Evolutionary conservation across 2,113 vertebrate species (phyloP).

Genomic region (Clupea harengus): DNA sequence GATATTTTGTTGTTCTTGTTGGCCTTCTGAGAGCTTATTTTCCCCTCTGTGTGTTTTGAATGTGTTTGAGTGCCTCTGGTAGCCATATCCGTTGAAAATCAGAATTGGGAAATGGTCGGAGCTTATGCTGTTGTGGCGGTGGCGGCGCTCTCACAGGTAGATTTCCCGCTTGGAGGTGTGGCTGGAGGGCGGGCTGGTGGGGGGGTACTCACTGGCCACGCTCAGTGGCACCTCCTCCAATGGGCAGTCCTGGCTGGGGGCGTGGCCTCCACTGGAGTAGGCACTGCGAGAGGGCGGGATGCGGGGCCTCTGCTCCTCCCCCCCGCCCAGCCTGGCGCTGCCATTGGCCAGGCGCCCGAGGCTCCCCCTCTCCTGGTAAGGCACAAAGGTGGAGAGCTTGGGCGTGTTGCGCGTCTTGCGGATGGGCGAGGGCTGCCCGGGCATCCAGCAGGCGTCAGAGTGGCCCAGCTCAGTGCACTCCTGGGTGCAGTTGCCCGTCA

Average conservation of each 20-base stretch:
- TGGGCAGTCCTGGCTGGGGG: slow-evolving; percentile 91
- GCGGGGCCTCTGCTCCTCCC: slow-evolving; percentile 86
- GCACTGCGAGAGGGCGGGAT: slow-evolving; percentile 98
- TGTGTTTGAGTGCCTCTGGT: background rate
- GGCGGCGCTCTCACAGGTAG: slow-evolving; percentile 85
- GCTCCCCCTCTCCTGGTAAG: slow-evolving; percentile 99
- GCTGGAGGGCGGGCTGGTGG: slow-evolving; percentile 82
- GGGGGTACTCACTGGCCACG: slow-evolving; percentile 92
- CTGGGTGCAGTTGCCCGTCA: slow-evolving; percentile 97
- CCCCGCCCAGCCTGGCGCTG: slow-evolving; percentile 82
- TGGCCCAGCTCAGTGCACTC: slow-evolving; percentile 98
- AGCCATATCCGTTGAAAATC: background rate
- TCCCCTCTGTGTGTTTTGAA: slow-evolving; percentile 45
- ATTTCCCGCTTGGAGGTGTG: slow-evolving; percentile 96
- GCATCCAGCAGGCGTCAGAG: slow-evolving; percentile 99
- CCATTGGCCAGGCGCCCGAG: slow-evolving; percentile 94
- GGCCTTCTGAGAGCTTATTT: slow-evolving; percentile 32
- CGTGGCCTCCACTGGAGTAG: slow-evolving; percentile 95
- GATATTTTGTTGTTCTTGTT: background rate
- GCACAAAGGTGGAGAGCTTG: slow-evolving; percentile 99
- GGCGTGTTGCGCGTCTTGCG: slow-evolving; percentile 95
- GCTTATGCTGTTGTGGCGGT: background rate
- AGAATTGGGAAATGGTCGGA: background rate
- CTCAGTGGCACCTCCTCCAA: slow-evolving; percentile 98
- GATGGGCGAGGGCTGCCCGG: slow-evolving; percentile 90